A percentile compares a stretch with the other conserved stretches of the same genome.
phyloP scores from a whole-genome alignment of 2,888 invertebrate species.

The Lasioglossum morio region DNA sequence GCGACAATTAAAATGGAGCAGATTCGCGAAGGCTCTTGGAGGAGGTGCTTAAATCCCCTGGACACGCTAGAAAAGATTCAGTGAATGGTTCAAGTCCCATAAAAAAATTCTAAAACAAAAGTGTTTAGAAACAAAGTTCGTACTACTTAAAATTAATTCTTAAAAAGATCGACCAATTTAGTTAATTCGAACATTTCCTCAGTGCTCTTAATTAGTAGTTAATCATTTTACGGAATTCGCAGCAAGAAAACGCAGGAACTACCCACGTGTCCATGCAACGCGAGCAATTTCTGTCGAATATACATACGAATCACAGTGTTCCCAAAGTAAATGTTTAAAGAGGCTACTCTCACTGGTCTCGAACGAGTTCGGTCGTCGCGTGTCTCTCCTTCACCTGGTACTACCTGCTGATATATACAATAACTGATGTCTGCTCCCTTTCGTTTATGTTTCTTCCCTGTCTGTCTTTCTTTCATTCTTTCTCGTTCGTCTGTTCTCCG shows the following conservation, averaged over 20 bases:
- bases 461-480: background rate
- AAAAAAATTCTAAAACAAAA: too few species aligned
- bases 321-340: background rate
- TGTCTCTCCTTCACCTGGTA: constrained; percentile 49
- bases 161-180: too few species aligned
- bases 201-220: too few species aligned
- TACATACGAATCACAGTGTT: background rate
- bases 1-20: background rate
- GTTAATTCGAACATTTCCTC: too few species aligned
- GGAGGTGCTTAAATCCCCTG: background rate
- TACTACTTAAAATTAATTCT: too few species aligned
- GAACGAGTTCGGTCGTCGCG: constrained; percentile 41
- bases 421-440: constrained; percentile 5
- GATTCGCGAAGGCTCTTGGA: background rate
- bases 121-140: too few species aligned
- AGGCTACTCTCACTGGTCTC: background rate
- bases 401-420: constrained; percentile 42
- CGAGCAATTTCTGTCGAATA: background rate
- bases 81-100: too few species aligned
- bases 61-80: too few species aligned
- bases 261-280: background rate
- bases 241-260: background rate
- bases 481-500: background rate
- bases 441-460: background rate
- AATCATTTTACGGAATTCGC: too few species aligned